Conservation (phyloP, 2,797 vertebrate species). For the Premnoplex brunnescens region DNA sequence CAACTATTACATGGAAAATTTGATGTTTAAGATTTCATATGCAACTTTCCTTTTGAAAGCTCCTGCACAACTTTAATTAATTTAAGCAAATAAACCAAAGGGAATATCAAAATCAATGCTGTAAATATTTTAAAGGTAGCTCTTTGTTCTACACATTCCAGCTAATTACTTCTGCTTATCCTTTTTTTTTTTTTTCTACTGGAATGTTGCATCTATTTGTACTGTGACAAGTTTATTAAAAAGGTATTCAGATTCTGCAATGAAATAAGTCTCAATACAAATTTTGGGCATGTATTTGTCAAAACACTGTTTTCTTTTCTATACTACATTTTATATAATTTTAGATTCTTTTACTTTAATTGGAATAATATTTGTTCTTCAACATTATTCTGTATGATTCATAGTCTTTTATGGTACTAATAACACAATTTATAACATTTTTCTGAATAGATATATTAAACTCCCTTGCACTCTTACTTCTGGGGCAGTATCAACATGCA, state of each 20-base stretch:
- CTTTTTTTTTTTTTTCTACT: not conserved
- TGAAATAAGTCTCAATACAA: not conserved
- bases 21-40: not conserved
- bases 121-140: not conserved
- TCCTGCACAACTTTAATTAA: not conserved
- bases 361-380: not conserved
- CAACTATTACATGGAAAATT: not conserved
- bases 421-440: not conserved
- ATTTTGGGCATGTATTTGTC: not conserved
- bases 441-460: not conserved
- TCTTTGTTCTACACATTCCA: not conserved
- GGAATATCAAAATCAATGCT: not conserved
- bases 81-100: not conserved
- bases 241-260: not conserved
- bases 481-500: not conserved
- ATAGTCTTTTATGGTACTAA: not conserved
- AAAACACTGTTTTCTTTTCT: not conserved
- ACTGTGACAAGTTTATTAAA: not conserved
- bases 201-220: not conserved
- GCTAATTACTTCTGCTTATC: not conserved
- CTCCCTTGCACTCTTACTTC: not conserved
- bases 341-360: not conserved
- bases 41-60: not conserved
- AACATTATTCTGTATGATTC: not conserved
- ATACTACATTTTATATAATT: not conserved